Conservation (phyloP, 2,113 vertebrate species). For the Gyps fulvus region DNA sequence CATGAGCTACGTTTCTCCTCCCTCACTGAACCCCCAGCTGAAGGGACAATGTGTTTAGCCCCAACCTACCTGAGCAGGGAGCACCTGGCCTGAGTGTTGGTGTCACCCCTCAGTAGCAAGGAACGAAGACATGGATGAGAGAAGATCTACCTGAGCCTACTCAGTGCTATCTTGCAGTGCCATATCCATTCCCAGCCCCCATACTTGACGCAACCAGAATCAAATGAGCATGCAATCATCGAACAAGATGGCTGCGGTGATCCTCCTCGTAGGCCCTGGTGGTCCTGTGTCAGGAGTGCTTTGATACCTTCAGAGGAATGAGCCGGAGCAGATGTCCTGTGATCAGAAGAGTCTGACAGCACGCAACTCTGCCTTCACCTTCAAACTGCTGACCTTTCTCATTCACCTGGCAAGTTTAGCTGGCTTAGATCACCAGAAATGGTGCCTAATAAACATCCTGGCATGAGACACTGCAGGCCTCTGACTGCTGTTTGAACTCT, state of each 20-base stretch:
- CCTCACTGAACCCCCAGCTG: too few relatives aligned
- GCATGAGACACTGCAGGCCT: not conserved
- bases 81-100: accelerated
- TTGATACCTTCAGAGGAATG: not conserved
- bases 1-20: not conserved
- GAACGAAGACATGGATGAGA: not conserved
- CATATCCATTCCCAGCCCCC: not conserved
- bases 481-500: not conserved
- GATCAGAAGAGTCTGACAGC: not conserved
- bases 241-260: not conserved
- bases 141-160: not conserved
- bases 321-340: not conserved
- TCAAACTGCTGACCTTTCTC: not conserved
- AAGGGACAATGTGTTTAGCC: not conserved
- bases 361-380: not conserved
- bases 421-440: not conserved
- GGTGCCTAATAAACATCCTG: not conserved
- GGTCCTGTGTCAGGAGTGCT: accelerated
- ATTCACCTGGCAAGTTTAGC: not conserved
- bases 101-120: not conserved
- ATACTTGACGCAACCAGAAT: too few relatives aligned
- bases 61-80: not conserved
- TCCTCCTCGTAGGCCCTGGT: not conserved
- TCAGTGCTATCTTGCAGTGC: not conserved
- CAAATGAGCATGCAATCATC: not conserved